Evolutionary conservation across 2,888 invertebrate genomes (phyloP).

Genomic region (Orthosia incerta): DNA sequence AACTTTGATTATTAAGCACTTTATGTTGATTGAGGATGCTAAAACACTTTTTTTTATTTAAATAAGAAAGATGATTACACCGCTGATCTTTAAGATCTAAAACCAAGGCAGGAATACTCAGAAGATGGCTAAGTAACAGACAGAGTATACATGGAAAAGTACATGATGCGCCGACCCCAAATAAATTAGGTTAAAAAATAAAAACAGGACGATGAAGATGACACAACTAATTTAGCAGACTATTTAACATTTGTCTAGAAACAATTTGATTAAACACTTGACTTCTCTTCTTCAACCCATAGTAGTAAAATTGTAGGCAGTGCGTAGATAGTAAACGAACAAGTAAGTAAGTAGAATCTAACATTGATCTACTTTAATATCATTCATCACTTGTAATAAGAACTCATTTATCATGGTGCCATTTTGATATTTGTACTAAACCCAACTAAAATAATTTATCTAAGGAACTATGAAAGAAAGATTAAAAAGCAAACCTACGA

Average conservation of each 20-base stretch:
- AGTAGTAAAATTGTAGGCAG: background rate
- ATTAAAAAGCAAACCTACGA: background rate
- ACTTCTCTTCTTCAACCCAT: background rate
- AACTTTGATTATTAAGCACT: background rate
- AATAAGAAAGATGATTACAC: background rate
- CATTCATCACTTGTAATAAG: slow-evolving; percentile 1
- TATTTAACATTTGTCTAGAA: too few species aligned
- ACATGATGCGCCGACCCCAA: too few species aligned
- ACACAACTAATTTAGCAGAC: too few species aligned
- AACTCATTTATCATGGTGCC: background rate
- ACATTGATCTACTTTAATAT: slow-evolving; percentile 8
- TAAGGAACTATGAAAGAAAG: background rate
- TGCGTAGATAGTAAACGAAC: slow-evolving; percentile 17
- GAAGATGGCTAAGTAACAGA: too few species aligned
- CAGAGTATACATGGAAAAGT: too few species aligned
- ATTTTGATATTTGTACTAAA: background rate
- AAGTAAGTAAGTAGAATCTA: background rate
- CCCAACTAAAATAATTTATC: background rate
- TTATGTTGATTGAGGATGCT: background rate
- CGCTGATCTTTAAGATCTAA: too few species aligned
- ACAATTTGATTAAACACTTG: background rate
- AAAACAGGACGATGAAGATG: too few species aligned
- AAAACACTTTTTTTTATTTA: background rate
- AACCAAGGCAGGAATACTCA: too few species aligned
- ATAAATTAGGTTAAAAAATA: too few species aligned